Conservation (phyloP, 2,797 vertebrate genomes). For the Neopelma chrysocephalum region DNA sequence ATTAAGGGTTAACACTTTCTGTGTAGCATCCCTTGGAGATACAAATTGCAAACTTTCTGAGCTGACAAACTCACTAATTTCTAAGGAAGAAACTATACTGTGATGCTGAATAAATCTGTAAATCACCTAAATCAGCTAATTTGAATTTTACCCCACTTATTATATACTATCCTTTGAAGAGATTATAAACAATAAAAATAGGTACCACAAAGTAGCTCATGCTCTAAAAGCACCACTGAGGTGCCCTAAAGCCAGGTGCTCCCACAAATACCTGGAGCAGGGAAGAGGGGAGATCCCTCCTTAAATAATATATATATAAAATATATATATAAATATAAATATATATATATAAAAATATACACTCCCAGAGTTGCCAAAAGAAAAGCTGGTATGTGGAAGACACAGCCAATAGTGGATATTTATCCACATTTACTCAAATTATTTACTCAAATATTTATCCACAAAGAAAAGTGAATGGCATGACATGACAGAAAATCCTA, state of each 20-base stretch:
- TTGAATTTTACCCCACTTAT: background rate
- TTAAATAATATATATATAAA: no score
- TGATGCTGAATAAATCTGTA: background rate
- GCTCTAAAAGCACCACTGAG: background rate
- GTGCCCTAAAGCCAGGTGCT: background rate
- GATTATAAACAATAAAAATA: background rate
- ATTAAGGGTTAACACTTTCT: conserved; percentile 42
- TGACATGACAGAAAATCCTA: background rate
- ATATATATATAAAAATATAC: no score
- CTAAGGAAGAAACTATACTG: conserved; percentile 39
- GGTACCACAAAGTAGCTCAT: background rate
- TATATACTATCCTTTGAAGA: background rate
- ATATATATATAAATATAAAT: no score
- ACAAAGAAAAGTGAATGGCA: background rate
- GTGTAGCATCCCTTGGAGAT: conserved; percentile 28
- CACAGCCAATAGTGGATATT: background rate
- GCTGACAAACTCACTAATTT: conserved; percentile 59
- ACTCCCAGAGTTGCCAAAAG: background rate
- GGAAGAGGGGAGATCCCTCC: background rate
- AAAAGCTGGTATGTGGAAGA: background rate
- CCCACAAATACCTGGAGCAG: background rate
- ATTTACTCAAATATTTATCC: background rate
- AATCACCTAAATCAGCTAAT: background rate
- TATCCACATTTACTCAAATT: no score
- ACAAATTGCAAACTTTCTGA: conserved; percentile 63